Conservation (phyloP, 2,888 invertebrate species). For the Thalpophila matura region DNA sequence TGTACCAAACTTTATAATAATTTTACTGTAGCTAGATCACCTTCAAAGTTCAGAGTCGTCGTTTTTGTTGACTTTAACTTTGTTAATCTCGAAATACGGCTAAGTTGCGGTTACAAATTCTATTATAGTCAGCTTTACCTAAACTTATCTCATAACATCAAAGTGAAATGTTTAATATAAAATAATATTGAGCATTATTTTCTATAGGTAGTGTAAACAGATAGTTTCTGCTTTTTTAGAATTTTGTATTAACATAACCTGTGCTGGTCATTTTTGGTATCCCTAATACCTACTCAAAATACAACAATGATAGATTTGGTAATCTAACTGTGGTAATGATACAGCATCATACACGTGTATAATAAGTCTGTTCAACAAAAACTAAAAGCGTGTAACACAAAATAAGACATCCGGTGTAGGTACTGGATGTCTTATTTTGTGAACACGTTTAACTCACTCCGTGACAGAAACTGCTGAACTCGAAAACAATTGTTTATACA, state of each 20-base stretch:
- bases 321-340: too few relatives aligned
- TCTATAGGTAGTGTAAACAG: neutral
- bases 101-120: slow-evolving; percentile 33
- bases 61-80: slow-evolving; percentile 45
- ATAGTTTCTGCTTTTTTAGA: too few relatives aligned
- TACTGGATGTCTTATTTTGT: too few relatives aligned
- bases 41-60: slow-evolving; percentile 20
- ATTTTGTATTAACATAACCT: too few relatives aligned
- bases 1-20: neutral
- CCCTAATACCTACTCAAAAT: too few relatives aligned
- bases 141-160: slow-evolving; percentile 36
- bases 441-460: slow-evolving; percentile 17
- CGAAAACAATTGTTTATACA: slow-evolving; percentile 37
- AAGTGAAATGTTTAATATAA: slow-evolving; percentile 11
- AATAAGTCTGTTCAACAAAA: too few relatives aligned
- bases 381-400: neutral
- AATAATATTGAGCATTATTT: slow-evolving; percentile 3
- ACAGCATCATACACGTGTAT: too few relatives aligned
- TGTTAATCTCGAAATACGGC: slow-evolving; percentile 37
- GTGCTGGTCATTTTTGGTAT: too few relatives aligned
- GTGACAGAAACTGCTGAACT: slow-evolving; percentile 21
- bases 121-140: slow-evolving; percentile 18
- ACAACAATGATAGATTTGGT: too few relatives aligned
- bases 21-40: slow-evolving; percentile 1
- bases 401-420: slow-evolving; percentile 10